Percentiles rank a stretch among this genome's conserved stretches.
These are phyloP conservation scores for Ennomos fuscantarius DNA, from an alignment of 2,888 invertebrate genomes.

Conservation along the genomic window DNA sequence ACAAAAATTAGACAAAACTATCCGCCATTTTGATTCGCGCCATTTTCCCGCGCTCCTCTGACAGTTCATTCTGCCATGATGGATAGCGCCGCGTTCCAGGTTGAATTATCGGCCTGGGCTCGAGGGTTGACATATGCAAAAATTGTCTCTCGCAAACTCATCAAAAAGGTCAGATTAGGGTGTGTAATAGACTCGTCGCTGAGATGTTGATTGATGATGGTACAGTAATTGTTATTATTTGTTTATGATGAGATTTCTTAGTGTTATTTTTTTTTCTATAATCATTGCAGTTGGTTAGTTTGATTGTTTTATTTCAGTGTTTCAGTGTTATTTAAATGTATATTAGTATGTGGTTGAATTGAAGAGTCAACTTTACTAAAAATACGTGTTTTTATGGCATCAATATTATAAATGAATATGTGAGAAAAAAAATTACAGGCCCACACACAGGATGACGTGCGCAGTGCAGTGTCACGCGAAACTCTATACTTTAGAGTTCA, in stretches of 20 bases:
- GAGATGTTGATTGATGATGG: slow-evolving; percentile 46
- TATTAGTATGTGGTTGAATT: too few relatives aligned
- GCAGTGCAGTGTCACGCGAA: too few relatives aligned
- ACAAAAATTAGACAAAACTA: slow-evolving; percentile 36
- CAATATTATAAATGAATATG: too few relatives aligned
- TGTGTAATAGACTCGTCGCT: slow-evolving; percentile 64
- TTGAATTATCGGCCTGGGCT: slow-evolving; percentile 74
- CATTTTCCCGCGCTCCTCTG: slow-evolving; percentile 68
- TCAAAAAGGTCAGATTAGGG: slow-evolving; percentile 74
- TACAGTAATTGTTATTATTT: slow-evolving; percentile 41
- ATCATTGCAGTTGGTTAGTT: slow-evolving; percentile 2
- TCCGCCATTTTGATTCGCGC: slow-evolving; percentile 65
- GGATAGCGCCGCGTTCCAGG: slow-evolving; percentile 65
- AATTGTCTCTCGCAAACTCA: slow-evolving; percentile 81
- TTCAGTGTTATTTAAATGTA: too few relatives aligned
- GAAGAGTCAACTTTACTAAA: too few relatives aligned
- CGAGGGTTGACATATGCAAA: slow-evolving; percentile 82
- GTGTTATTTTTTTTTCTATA: slow-evolving; percentile 10
- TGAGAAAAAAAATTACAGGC: too few relatives aligned
- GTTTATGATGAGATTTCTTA: slow-evolving; percentile 34
- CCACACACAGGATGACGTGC: too few relatives aligned
- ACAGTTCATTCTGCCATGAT: slow-evolving; percentile 83
- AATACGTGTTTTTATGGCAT: too few relatives aligned
- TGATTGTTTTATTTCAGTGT: neutral
- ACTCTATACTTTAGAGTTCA: too few relatives aligned